These are phyloP conservation scores for Oscheius sp. DNA, from an alignment of 2,888 invertebrate species.

Conservation along the genomic window DNA sequence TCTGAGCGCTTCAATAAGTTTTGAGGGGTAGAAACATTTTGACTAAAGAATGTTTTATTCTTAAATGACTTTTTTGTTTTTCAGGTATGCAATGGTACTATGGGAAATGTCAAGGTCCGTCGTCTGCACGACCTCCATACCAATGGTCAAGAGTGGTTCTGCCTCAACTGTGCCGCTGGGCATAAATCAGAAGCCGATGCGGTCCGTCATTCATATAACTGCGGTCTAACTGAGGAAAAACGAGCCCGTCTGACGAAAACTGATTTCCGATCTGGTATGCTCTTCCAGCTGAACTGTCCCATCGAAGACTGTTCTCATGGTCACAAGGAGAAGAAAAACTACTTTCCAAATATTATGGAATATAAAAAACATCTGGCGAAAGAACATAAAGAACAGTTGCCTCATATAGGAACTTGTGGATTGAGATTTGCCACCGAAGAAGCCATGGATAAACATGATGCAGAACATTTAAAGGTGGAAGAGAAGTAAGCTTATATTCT, in stretches of 20 bases:
- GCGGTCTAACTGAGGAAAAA: constrained; percentile 3
- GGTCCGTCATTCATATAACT: constrained; percentile 11
- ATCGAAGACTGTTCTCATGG: background rate
- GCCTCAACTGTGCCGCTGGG: constrained; percentile 9
- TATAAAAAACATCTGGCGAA: background rate
- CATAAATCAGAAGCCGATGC: constrained; percentile 11
- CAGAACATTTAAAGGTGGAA: constrained; percentile 4
- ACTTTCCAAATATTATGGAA: background rate
- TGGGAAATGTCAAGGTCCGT: background rate
- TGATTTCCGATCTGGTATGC: constrained; percentile 6
- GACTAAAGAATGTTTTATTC: too few relatives aligned
- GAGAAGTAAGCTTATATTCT: background rate
- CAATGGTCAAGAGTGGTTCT: constrained; percentile 16
- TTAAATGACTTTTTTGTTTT: too few relatives aligned
- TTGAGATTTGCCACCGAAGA: constrained; percentile 24
- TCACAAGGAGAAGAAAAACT: background rate
- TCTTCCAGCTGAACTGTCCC: constrained; percentile 6
- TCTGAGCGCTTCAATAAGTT: constrained; percentile 25
- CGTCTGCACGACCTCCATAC: constrained; percentile 17
- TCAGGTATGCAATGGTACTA: background rate
- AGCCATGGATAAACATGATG: constrained; percentile 14
- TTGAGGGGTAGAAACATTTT: too few relatives aligned
- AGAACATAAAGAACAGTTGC: background rate
- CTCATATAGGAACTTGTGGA: constrained; percentile 19
- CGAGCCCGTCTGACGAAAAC: background rate